phyloP scores from a whole-genome alignment of 2,888 invertebrate genomes.

The Gymnoscelis rufifasciata region DNA sequence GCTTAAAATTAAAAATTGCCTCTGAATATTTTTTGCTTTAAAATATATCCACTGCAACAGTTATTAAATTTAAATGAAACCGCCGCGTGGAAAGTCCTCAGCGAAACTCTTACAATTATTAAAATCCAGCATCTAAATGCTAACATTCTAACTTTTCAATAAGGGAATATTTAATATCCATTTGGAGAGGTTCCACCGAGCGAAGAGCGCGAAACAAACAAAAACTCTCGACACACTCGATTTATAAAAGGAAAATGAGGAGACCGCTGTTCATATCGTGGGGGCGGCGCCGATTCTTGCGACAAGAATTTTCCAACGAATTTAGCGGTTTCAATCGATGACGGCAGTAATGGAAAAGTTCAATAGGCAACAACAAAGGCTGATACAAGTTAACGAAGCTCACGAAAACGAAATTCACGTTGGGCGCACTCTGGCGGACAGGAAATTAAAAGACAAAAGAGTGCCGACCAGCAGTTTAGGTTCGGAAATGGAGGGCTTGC shows the following conservation, averaged over 20 bases:
- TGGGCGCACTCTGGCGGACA: conserved; percentile 66
- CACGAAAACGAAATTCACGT: conserved; percentile 74
- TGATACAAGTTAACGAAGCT: conserved; percentile 75
- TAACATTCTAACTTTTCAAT: conserved; percentile 64
- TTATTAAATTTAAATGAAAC: conserved; percentile 29
- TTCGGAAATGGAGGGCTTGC: conserved; percentile 69
- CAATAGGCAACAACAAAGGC: conserved; percentile 74
- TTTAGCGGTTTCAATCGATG: conserved; percentile 73
- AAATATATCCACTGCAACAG: too few species aligned
- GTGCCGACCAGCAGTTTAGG: conserved; percentile 65
- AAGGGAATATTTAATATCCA: conserved; percentile 67
- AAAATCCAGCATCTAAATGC: conserved; percentile 52
- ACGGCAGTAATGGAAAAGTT: conserved; percentile 75
- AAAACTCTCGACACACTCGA: conserved; percentile 56
- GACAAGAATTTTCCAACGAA: conserved; percentile 65
- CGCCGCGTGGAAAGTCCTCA: conserved; percentile 25
- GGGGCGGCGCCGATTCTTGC: conserved; percentile 43
- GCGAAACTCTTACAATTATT: conserved; percentile 58
- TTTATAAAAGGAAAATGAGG: conserved; percentile 59
- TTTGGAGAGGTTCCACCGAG: conserved; percentile 44
- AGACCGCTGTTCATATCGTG: conserved; percentile 50
- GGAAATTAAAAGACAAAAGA: conserved; percentile 79
- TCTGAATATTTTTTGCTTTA: conserved; percentile 7
- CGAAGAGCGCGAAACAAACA: conserved; percentile 45
- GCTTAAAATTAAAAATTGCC: too few species aligned